Base-by-base conservation (phyloP, 2,797 vertebrate genomes). In the Telmatherina bonti region DNA sequence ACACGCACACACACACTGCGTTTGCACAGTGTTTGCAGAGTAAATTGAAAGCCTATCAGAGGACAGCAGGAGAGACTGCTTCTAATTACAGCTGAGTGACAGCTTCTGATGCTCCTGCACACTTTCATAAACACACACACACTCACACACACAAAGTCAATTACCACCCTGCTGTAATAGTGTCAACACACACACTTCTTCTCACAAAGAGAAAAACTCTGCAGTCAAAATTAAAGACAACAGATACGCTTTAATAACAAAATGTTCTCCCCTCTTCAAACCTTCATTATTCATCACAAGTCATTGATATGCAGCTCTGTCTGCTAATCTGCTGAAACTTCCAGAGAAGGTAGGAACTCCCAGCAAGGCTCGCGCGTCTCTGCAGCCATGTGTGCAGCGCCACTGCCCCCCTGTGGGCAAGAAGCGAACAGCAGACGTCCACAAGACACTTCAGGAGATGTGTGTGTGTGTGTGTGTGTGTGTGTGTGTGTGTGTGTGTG, bases 331-430 rank as follows among this genome's bases (percentile, higher is more conserved):
- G 57, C 41, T 76, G 63, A 77, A 88, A 81, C 79, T 79, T 87
- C 77, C 74, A 61, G 62, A 35, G 75, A 73, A 74, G 64, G 68
- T 67, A 38, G 70, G 79, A 82, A 63, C 76, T 70, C 64, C 60
- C 58, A 58, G 65, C 64, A 52, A 10, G 29, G 15, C 61, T 20
- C 49, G 38, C 22, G 22, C 38, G 38, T 33, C 70, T 16, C 26
- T 45, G 66, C 18, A 70, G 62, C 30, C 30, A 67, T 79, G 35
- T 57, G 74, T 87, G 90, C 83, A 15, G 72, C 59, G 49, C 68
- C 84, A 90, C 88, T 92, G 90, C 90, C 92, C 89, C 88, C 93
- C 89, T 53, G 88, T 90, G 93, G 91, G 3, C 1, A 65, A 59
- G 0, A 58, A 57, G 30, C 10, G 13, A 26, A 80, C 55, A 60